Evolutionary conservation across 2,888 invertebrate genomes (phyloP).

Genomic region (Dinocampus coccinellae): DNA sequence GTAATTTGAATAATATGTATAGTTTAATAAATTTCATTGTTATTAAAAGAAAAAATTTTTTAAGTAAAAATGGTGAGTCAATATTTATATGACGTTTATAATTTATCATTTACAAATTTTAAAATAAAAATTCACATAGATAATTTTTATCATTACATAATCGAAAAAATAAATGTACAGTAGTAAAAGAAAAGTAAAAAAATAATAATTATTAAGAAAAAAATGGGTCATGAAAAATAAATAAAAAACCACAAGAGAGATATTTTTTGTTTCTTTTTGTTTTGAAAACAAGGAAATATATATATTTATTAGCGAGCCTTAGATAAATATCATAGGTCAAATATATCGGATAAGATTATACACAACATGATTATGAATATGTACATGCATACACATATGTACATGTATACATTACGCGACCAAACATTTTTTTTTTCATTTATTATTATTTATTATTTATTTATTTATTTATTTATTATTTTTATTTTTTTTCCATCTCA

Average conservation of each 20-base stretch:
- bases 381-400: conserved; percentile 41
- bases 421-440: conserved; percentile 19
- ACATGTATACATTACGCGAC: conserved; percentile 41
- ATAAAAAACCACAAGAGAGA: conserved; percentile 23
- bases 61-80: too few species aligned
- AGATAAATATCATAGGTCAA: conserved; percentile 51
- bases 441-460: conserved; percentile 20
- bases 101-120: too few species aligned
- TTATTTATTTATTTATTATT: conserved; percentile 18
- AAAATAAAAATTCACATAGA: too few species aligned
- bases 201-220: background rate
- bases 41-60: too few species aligned
- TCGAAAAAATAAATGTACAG: too few species aligned
- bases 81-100: too few species aligned
- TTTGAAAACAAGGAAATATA: conserved; percentile 54
- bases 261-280: background rate
- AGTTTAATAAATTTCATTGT: background rate
- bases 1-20: background rate
- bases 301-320: conserved; percentile 60
- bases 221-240: conserved; percentile 14
- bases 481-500: background rate
- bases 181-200: too few species aligned
- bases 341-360: conserved; percentile 47
- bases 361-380: conserved; percentile 50
- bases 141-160: too few species aligned